Conservation (phyloP, 2,113 vertebrate species). For the Neodontobutis hainanensis region DNA sequence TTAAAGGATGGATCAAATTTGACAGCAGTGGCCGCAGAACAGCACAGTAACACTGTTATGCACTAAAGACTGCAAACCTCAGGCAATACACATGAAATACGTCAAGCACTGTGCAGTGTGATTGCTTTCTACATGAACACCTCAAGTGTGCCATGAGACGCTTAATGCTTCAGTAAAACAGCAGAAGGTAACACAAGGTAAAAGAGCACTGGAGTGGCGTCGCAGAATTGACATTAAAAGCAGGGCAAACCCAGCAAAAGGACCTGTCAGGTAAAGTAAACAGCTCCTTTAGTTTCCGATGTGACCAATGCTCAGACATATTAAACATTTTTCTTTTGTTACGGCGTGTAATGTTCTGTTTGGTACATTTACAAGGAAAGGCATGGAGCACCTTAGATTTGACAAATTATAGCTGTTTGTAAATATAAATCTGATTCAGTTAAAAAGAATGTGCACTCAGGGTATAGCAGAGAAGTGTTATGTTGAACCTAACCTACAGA, state of each 20-base stretch:
- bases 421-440: not conserved
- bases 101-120: not conserved
- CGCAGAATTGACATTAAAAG: not conserved
- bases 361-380: not conserved
- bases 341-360: not conserved
- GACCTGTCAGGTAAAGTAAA: constrained; percentile 35
- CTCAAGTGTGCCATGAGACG: not conserved
- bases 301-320: constrained; percentile 24
- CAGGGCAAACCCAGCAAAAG: not conserved
- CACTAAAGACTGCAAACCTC: constrained; percentile 21
- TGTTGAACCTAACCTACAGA: constrained; percentile 6
- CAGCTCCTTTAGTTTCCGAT: constrained; percentile 29
- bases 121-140: constrained; percentile 10
- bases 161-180: not conserved
- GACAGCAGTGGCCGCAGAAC: constrained; percentile 45
- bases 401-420: constrained; percentile 5
- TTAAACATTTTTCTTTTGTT: constrained; percentile 18
- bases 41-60: constrained; percentile 13
- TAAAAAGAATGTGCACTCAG: no score
- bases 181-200: constrained; percentile 2
- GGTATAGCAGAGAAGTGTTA: no score
- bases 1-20: constrained; percentile 23
- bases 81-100: constrained; percentile 20
- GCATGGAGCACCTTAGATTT: not conserved
- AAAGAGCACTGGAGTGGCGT: not conserved